Conservation (phyloP, 2,888 invertebrate genomes). For the Doris montereyensis region DNA sequence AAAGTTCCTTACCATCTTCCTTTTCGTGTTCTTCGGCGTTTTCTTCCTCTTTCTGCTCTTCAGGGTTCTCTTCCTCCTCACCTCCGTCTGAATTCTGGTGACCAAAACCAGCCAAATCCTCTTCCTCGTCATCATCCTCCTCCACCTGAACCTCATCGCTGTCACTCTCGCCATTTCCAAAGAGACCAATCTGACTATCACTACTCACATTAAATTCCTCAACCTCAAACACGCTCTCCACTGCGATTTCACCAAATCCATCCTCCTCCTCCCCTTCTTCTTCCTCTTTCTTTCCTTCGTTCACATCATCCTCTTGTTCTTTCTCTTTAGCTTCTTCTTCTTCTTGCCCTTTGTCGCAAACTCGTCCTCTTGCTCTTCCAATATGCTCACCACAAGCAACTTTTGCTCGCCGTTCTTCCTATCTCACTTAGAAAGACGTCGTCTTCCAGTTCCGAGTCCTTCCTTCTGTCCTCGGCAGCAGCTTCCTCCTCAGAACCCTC, state of each 20-base stretch:
- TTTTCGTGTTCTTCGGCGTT: conserved; percentile 10
- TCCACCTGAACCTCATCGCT: conserved; percentile 39
- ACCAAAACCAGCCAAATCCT: background rate
- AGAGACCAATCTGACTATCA: conserved; percentile 36
- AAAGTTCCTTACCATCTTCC: background rate
- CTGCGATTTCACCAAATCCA: background rate
- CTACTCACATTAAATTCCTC: conserved; percentile 25
- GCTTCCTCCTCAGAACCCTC: background rate
- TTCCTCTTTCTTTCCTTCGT: conserved; percentile 12
- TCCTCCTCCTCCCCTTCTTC: background rate
- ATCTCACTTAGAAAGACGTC: too few species aligned
- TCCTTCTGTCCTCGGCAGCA: conserved; percentile 10
- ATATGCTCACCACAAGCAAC: too few species aligned
- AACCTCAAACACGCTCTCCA: conserved; percentile 31
- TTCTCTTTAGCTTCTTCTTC: background rate
- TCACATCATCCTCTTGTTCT: background rate
- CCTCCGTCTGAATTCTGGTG: background rate
- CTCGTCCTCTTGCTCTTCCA: too few species aligned
- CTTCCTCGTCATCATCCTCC: conserved; percentile 15
- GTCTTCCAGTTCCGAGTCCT: background rate
- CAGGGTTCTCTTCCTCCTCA: background rate
- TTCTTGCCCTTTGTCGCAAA: too few species aligned
- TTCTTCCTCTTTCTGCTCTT: background rate
- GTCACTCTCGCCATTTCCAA: conserved; percentile 40
- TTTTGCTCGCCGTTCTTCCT: too few species aligned